Evolutionary conservation across 37 sponge, comb jelly and placozoan genomes (phyloP), one percentile per base, ranked within the genome.

Genomic region (Chondrilla cf. caribensis): DNA sequence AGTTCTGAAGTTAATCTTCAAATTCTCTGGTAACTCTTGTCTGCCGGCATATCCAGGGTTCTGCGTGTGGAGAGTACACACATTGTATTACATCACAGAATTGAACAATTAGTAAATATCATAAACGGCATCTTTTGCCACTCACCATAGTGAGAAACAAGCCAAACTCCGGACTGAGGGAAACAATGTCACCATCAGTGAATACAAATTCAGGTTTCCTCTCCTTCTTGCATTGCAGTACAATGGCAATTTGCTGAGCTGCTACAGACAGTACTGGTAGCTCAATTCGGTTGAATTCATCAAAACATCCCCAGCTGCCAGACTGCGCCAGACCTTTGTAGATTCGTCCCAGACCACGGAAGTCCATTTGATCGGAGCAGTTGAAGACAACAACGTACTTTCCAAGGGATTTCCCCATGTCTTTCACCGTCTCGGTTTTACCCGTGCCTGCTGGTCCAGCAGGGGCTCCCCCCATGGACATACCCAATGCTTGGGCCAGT

Each of bases 341-440:
- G 78, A 98, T 98, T 32, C 99, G 90, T 18, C 99, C 99, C 58
- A 98, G 83, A 7, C 99, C 99, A 70, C 99, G 83, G 91, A 93
- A 98, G 87, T 98, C 99, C 99, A 98, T 98, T 86, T 98, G 99
- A 79, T 98, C 99, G 25, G 99, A 98, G 88, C 99, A 98, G 93
- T 98, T 98, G 89, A 98, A 98, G 73, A 98, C 99, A 41, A 98
- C 99, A 47, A 98, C 99, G 57, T 93, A 98, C 88, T 98, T 98
- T 21, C 99, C 99, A 70, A 98, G 86, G 35, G 94, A 85, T 70
- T 86, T 84, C 14, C 99, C 99, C 99, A 98, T 98, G 89, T 98
- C 99, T 84, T 98, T 98, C 33, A 60, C 60, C 3, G 99, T 95
- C 67, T 98, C 99, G 8, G 95, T 97, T 79, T 93, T 93, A 2